Conservation (phyloP, 1,140 invertebrate species). For the Rhopalosiphum padi region DNA sequence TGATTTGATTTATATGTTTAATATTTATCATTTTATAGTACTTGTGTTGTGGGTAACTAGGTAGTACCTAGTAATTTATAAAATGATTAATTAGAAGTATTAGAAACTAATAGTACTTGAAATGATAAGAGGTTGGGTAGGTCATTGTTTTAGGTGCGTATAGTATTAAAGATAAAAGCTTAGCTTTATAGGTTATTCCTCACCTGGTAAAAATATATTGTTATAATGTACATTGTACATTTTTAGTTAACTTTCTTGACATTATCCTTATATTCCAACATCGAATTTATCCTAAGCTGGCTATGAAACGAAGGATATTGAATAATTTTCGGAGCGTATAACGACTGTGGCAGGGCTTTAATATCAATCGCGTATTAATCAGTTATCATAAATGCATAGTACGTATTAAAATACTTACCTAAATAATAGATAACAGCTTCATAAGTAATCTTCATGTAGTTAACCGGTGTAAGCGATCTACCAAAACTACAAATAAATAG, state of each 20-base stretch:
- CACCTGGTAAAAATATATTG: neutral
- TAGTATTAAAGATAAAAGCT: neutral
- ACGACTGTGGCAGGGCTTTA: neutral
- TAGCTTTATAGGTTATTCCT: neutral
- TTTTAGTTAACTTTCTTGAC: neutral
- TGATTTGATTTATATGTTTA: neutral
- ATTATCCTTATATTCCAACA: neutral
- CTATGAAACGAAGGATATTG: neutral
- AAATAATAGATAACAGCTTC: neutral
- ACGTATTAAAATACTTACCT: neutral
- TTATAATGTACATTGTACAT: neutral
- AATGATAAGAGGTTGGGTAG: neutral
- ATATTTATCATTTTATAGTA: neutral
- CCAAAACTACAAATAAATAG: too few relatives aligned
- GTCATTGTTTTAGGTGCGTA: neutral
- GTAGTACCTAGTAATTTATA: neutral
- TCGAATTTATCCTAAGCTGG: neutral
- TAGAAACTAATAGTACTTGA: neutral
- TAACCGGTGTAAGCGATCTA: too few relatives aligned
- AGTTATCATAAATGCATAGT: neutral
- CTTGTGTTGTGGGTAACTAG: neutral
- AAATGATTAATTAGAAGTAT: neutral
- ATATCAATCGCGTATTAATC: neutral
- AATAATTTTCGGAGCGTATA: neutral
- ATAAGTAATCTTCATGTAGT: too few relatives aligned